Conservation (phyloP, 2,113 vertebrate genomes). For the Lophura nycthemera region DNA sequence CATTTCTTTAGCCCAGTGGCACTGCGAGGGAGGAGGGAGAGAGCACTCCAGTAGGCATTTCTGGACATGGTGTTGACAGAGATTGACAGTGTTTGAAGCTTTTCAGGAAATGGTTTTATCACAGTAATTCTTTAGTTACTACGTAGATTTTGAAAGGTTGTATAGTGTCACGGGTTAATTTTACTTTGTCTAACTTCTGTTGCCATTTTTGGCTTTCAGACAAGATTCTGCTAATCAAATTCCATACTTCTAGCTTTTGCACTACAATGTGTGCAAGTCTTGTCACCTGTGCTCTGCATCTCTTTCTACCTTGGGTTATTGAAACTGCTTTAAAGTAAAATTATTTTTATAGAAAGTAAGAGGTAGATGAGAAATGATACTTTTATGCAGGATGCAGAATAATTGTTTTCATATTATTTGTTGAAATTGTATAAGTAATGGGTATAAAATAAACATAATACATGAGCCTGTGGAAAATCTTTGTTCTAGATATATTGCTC, state of each 20-base stretch:
- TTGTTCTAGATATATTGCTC: neutral
- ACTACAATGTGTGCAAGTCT: neutral
- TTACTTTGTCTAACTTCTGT: constrained; percentile 52
- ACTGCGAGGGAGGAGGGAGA: constrained; percentile 31
- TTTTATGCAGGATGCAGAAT: neutral
- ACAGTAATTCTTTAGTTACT: constrained; percentile 6
- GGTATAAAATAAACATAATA: neutral
- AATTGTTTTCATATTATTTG: neutral
- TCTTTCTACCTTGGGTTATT: constrained; percentile 4
- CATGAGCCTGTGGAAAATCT: neutral
- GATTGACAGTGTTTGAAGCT: constrained; percentile 56
- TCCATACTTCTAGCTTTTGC: neutral
- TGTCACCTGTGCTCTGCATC: neutral
- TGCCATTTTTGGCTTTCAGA: constrained; percentile 55
- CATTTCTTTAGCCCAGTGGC: constrained; percentile 14
- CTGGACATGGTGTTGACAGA: constrained; percentile 65
- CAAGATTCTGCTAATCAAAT: constrained; percentile 63
- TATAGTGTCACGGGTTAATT: constrained; percentile 39
- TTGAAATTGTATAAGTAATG: neutral
- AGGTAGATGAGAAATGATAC: neutral
- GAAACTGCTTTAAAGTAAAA: neutral
- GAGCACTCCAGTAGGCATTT: constrained; percentile 14
- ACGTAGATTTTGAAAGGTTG: constrained; percentile 41
- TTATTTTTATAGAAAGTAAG: neutral
- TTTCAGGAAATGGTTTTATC: constrained; percentile 53